Evolutionary conservation across 1,140 invertebrate species (phyloP), one percentile per base, ranked within the genome.

Genomic region (Caenorhabditis tropicalis): DNA sequence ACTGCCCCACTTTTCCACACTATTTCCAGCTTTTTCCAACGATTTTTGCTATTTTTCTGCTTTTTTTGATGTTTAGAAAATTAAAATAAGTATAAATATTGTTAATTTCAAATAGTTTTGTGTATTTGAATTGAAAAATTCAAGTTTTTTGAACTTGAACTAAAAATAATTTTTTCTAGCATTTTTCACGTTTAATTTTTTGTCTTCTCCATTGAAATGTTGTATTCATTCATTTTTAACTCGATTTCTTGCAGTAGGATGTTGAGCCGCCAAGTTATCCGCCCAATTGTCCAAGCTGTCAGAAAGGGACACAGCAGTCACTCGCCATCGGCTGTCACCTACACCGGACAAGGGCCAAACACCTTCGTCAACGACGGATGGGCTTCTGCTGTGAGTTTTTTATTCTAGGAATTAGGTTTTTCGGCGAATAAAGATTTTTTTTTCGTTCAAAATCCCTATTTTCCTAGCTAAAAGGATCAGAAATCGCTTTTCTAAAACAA

Each of bases 381-480:
- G 86, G 87, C 88, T 43, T 49, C 82, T 31, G 83, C 84, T 70
- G 88, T 89, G 70, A 85, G 88, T 89, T 86, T 86, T 27, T n/a
- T 29, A 49, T 84, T 74, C 46, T 43, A 43, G 12, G 39, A 43
- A 43, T 43, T 43, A 6, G 19, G 53, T 56, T 56, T 56, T 70
- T 24, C n/a, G n/a, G n/a, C n/a, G n/a, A n/a, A n/a, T n/a, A n/a
- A n/a, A n/a, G n/a, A n/a, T n/a, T n/a, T n/a, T n/a, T n/a, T n/a
- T n/a, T n/a, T n/a, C n/a, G n/a, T n/a, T n/a, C n/a, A n/a, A n/a
- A n/a, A n/a, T n/a, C n/a, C n/a, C 24, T 31, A 27, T 5, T 80
- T 43, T 48, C 15, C 43, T 43, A n/a, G 39, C 16, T 80, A 12
- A 12, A 21, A 43, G 10, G 10, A 24, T 12, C 5, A 46, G 9